Base-by-base conservation (phyloP, 2,888 invertebrate genomes). In the Torymus auratus region DNA sequence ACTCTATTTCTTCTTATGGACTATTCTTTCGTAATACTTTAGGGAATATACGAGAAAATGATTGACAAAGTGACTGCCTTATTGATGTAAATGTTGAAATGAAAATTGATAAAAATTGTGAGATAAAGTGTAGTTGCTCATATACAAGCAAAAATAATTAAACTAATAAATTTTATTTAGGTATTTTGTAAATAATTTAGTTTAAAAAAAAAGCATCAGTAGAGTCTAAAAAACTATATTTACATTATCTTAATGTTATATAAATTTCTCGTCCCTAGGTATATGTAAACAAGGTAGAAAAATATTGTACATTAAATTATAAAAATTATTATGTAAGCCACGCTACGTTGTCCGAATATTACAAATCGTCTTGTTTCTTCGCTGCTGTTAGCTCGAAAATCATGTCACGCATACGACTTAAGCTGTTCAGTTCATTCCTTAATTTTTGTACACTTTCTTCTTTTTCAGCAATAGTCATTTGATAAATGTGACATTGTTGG, bases 321-420 rank as follows among this genome's bases (percentile, higher is more conserved):
- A 70, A 77, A 70, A 52, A 15, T 61, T 53, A 67, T 15, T 17
- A 41, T 69, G 79, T 5, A 70, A 60, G 20, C 52, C 14, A n/a
- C 12, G 61, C 60, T 82, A 64, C 61, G 75, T 82, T 60, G 14
- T 82, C 52, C 28, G 78, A 72, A 67, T 80, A 83, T 75, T 77
- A 77, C 3, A 84, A 68, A 72, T 88, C 88, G 58, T 87, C 86
- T 68, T 88, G 88, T 71, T 86, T 85, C 75, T 89, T 88, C 17
- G 88, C 88, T 17, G 88, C 88, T 65, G 90, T 90, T 23, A 90
- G 84, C 53, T 89, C 87, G 23, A 88, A 88, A 50, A 90, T 90
- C 88, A 89, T 89, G 62, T 90, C 89, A 4, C 89, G 84, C 88
- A 90, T 89, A 55, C 89, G 86, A 80, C 88, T 88, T 14, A 90